Evolutionary conservation across 2,797 vertebrate species (phyloP).

Genomic region (Sparus aurata): DNA sequence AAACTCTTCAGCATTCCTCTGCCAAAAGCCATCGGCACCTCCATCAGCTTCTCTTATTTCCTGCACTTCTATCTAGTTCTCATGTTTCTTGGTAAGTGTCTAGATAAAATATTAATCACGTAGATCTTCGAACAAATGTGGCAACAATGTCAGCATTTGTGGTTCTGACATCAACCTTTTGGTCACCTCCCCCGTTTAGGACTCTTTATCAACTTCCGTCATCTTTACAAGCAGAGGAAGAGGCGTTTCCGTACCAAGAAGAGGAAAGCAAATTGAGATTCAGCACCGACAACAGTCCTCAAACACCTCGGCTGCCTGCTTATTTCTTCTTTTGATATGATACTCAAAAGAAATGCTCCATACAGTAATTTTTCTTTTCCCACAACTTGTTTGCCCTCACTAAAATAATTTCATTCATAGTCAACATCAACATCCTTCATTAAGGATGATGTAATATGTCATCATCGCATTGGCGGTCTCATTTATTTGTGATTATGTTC

Average conservation of each 20-base stretch:
- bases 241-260: constrained; percentile 91
- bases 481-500: constrained; percentile 8
- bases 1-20: constrained; percentile 91
- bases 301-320: constrained; percentile 62
- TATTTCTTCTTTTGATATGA: constrained; percentile 21
- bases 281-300: neutral
- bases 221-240: constrained; percentile 95
- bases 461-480: neutral
- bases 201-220: constrained; percentile 90
- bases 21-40: constrained; percentile 88
- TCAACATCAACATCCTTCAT: neutral
- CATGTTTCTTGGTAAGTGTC: constrained; percentile 92
- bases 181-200: constrained; percentile 77
- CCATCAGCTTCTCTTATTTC: constrained; percentile 91
- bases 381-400: neutral
- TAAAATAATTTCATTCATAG: neutral
- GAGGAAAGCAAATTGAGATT: constrained; percentile 90
- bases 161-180: neutral
- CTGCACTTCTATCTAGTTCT: constrained; percentile 90
- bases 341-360: neutral
- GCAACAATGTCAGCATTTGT: constrained; percentile 4
- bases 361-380: neutral
- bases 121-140: constrained; percentile 6
- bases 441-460: constrained; percentile 11
- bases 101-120: neutral